Evolutionary conservation across 2,113 vertebrate species (phyloP).

Genomic region (Pardalotus punctatus): DNA sequence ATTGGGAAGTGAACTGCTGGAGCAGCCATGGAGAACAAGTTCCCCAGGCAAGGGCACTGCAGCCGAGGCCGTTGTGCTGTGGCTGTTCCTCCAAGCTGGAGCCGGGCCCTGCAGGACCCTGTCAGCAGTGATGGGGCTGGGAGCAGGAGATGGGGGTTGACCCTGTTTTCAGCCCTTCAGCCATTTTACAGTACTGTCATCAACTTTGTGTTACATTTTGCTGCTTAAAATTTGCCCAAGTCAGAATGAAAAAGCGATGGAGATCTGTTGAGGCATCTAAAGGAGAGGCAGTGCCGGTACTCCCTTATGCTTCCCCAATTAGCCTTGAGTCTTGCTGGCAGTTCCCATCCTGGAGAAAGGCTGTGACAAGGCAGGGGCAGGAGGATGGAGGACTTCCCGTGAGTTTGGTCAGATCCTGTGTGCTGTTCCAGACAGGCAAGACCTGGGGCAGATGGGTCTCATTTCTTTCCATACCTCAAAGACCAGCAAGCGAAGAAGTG

Average conservation of each 20-base stretch:
- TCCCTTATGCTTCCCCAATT: neutral
- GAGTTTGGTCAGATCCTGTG: neutral
- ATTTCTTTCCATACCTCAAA: neutral
- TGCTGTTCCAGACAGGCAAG: neutral
- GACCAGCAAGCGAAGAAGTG: neutral
- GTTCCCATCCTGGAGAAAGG: neutral
- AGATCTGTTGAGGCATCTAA: neutral
- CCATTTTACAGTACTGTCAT: neutral
- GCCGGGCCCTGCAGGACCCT: slow-evolving; percentile 17
- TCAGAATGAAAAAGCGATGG: neutral
- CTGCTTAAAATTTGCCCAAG: neutral
- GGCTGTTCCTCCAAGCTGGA: neutral
- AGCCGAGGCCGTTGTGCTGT: neutral
- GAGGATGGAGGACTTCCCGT: neutral
- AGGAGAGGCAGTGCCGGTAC: neutral
- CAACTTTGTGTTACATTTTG: neutral
- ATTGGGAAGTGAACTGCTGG: neutral
- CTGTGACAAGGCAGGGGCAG: neutral
- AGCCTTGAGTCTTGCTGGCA: neutral
- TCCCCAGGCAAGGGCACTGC: slow-evolving; percentile 45
- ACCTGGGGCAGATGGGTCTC: neutral
- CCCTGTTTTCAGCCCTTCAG: neutral
- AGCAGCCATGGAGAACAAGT: neutral
- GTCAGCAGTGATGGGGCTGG: neutral
- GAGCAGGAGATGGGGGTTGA: neutral